Percentiles rank a stretch among this genome's conserved stretches.
phyloP scores from a whole-genome alignment of 2,888 invertebrate genomes.

The Tanytarsus gracilentus region DNA sequence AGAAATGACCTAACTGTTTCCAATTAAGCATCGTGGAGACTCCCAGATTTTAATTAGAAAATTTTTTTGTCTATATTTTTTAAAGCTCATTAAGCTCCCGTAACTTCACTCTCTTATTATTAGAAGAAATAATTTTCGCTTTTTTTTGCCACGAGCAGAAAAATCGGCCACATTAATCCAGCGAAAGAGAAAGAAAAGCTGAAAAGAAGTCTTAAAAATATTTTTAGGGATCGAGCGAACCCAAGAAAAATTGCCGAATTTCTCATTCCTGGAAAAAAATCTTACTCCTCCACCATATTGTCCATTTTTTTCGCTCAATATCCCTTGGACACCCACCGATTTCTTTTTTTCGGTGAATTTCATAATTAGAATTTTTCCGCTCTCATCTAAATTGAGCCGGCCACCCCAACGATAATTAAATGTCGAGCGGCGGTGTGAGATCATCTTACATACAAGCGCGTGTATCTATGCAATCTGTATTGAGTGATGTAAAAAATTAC shows the following conservation, averaged over 20 bases:
- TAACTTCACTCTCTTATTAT: constrained; percentile 3
- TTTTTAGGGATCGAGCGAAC: not conserved
- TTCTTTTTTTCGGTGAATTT: constrained; percentile 7
- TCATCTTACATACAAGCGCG: constrained; percentile 21
- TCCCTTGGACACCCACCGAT: not conserved
- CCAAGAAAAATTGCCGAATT: not conserved
- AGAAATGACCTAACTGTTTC: constrained; percentile 8
- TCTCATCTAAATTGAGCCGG: not conserved
- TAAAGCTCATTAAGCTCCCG: constrained; percentile 8
- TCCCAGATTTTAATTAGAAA: constrained; percentile 14
- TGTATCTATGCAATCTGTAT: not conserved
- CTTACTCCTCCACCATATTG: not conserved
- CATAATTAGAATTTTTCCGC: constrained; percentile 7
- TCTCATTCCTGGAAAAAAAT: no score
- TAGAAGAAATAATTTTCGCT: not conserved
- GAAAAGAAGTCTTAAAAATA: not conserved
- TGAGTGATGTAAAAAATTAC: not conserved
- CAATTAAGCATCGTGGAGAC: constrained; percentile 1
- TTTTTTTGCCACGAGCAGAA: not conserved
- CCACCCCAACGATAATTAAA: constrained; percentile 14
- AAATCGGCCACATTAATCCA: constrained; percentile 13
- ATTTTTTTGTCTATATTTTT: not conserved
- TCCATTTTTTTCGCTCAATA: not conserved
- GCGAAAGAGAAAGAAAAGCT: not conserved
- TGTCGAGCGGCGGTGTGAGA: constrained; percentile 2